These are phyloP conservation scores for Lasioglossum villosulum DNA, from an alignment of 2,888 invertebrate species.

Conservation along the genomic window DNA sequence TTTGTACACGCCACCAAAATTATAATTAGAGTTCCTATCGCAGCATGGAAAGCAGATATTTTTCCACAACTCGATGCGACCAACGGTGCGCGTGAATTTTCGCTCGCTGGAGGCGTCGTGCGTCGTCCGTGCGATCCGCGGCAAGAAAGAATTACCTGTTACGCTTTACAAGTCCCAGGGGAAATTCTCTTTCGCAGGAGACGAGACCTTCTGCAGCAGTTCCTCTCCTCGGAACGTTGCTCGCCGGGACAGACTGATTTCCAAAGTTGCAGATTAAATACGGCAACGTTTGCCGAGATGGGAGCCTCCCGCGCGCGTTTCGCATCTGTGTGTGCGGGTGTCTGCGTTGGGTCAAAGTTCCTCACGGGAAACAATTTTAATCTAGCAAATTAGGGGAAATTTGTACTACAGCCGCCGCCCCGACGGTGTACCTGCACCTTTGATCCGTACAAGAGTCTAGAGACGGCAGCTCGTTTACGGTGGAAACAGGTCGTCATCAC, in stretches of 20 bases:
- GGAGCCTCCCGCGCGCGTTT: not conserved
- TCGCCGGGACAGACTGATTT: slow-evolving; percentile 26
- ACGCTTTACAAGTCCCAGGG: slow-evolving; percentile 52
- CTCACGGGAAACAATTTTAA: slow-evolving; percentile 13
- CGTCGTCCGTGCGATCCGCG: slow-evolving; percentile 17
- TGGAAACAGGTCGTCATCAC: not conserved
- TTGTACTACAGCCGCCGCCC: not conserved
- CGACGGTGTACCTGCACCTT: not conserved
- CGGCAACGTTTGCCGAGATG: not conserved
- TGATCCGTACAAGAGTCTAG: not conserved
- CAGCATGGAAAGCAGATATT: not conserved
- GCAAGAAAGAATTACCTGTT: slow-evolving; percentile 64
- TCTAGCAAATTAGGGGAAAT: slow-evolving; percentile 17
- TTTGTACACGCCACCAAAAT: not conserved
- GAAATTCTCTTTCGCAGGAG: slow-evolving; percentile 47
- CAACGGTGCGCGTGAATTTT: not conserved
- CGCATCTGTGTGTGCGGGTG: not conserved
- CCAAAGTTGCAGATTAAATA: slow-evolving; percentile 17
- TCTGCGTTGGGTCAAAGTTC: not conserved
- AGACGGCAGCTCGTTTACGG: slow-evolving; percentile 12
- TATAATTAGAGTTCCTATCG: not conserved
- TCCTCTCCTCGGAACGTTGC: slow-evolving; percentile 36
- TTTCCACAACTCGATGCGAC: not conserved
- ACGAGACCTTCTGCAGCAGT: slow-evolving; percentile 1
- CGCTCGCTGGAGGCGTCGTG: slow-evolving; percentile 10